Evolutionary conservation across 2,888 invertebrate genomes (phyloP).

Genomic region (Drosophila nigricruria): DNA sequence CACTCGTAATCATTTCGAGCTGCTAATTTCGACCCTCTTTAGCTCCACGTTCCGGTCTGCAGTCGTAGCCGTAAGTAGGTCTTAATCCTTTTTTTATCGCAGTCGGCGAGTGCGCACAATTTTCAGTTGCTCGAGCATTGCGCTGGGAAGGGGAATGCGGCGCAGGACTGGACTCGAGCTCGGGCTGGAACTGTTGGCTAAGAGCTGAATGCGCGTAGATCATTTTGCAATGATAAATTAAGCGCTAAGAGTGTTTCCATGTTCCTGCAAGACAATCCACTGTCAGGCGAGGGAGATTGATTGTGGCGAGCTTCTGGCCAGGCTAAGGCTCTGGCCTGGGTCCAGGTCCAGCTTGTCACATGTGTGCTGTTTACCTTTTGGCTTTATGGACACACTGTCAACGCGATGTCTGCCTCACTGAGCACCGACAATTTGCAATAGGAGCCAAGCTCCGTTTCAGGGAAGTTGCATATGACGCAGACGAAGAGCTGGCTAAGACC

Average conservation of each 20-base stretch:
- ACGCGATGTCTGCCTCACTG: conserved; percentile 66
- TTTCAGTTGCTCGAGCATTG: conserved; percentile 46
- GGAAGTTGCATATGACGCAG: conserved; percentile 63
- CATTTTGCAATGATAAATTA: conserved; percentile 84
- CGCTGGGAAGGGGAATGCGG: not conserved
- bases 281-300: conserved; percentile 84
- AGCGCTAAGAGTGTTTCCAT: conserved; percentile 85
- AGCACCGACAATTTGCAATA: conserved; percentile 72
- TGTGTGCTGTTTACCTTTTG: conserved; percentile 51
- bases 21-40: conserved; percentile 64
- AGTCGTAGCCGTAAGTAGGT: conserved; percentile 52
- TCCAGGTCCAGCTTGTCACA: conserved; percentile 44
- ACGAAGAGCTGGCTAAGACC: conserved; percentile 57
- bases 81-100: conserved; percentile 80
- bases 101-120: conserved; percentile 32
- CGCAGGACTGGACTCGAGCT: conserved; percentile 23
- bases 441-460: conserved; percentile 54
- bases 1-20: conserved; percentile 69
- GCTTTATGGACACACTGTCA: conserved; percentile 72
- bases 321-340: conserved; percentile 12
- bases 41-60: conserved; percentile 43
- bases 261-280: conserved; percentile 84
- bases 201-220: conserved; percentile 68
- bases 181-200: conserved; percentile 16
- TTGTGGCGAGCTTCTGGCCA: conserved; percentile 65